Evolutionary conservation across 2,797 vertebrate genomes (phyloP).

Genomic region (Anabas testudineus): DNA sequence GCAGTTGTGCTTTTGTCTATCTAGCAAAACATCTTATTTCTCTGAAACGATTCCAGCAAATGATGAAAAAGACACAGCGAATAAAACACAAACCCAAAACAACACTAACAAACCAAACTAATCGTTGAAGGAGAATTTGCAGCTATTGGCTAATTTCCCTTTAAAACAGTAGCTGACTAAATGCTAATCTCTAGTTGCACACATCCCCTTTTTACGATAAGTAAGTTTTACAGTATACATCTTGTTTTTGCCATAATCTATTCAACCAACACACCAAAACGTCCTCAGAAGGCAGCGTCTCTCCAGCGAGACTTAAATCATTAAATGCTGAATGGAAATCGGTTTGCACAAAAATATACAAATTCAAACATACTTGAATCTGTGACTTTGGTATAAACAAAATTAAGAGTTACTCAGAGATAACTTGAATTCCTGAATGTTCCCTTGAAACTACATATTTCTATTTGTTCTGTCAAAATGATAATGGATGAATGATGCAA

Average conservation of each 20-base stretch:
- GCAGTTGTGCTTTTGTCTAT: conserved; percentile 89
- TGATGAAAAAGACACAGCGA: conserved; percentile 5
- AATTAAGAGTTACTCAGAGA: conserved; percentile 53
- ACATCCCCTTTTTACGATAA: conserved; percentile 72
- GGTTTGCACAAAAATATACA: conserved; percentile 60
- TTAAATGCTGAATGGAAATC: conserved; percentile 64
- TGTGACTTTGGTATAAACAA: conserved; percentile 85
- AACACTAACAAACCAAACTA: conserved; percentile 7
- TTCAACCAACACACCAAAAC: conserved; percentile 66
- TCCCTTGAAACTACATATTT: conserved; percentile 53
- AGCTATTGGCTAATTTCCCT: conserved; percentile 64
- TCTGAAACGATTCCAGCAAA: conserved; percentile 45
- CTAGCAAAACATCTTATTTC: conserved; percentile 53
- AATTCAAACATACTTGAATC: conserved; percentile 52
- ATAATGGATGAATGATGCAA: conserved; percentile 54
- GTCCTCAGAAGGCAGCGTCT: conserved; percentile 73
- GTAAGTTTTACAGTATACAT: conserved; percentile 61
- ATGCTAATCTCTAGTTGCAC: conserved; percentile 81
- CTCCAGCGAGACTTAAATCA: conserved; percentile 33
- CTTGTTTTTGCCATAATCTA: conserved; percentile 54
- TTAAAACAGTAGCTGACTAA: conserved; percentile 61
- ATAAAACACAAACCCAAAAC: conserved; percentile 7
- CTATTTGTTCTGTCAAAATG: conserved; percentile 38
- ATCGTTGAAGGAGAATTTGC: conserved; percentile 48
- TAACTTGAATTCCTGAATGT: conserved; percentile 51